Evolutionary conservation across 2,113 vertebrate genomes (phyloP).

Genomic region (Crypturellus undulatus): DNA sequence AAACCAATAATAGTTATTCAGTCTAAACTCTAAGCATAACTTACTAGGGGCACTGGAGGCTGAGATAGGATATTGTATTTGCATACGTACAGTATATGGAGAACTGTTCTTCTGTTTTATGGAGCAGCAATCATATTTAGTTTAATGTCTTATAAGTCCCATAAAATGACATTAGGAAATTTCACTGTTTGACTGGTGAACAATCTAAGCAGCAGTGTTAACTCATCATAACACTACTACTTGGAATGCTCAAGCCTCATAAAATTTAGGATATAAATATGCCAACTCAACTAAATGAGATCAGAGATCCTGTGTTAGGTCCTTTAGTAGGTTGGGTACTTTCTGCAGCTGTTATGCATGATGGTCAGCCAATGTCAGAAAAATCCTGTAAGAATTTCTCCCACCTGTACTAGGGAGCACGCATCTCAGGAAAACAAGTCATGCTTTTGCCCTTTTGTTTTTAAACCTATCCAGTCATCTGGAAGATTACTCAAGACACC

Average conservation of each 20-base stretch:
- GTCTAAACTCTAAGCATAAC: conserved; percentile 68
- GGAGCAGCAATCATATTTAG: conserved; percentile 78
- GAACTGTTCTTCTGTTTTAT: conserved; percentile 78
- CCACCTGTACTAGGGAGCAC: background rate
- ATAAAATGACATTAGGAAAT: conserved; percentile 79
- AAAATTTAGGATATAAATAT: conserved; percentile 78
- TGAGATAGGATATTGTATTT: conserved; percentile 74
- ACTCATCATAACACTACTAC: conserved; percentile 77
- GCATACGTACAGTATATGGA: conserved; percentile 73
- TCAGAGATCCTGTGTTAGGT: conserved; percentile 39
- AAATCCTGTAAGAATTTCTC: conserved; percentile 4
- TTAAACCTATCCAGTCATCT: background rate
- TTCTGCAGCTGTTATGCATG: background rate
- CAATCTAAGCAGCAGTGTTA: conserved; percentile 78
- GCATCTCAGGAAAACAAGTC: background rate
- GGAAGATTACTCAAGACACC: background rate
- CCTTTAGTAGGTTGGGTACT: background rate
- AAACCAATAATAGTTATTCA: conserved; percentile 75
- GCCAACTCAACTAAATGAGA: conserved; percentile 72
- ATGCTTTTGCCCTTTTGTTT: background rate
- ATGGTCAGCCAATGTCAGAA: background rate
- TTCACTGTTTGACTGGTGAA: conserved; percentile 79
- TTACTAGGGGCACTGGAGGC: conserved; percentile 70
- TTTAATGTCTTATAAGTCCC: conserved; percentile 81
- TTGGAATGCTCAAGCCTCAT: conserved; percentile 77